Conservation (phyloP, 2,797 vertebrate species). For the Argyrosomus regius region DNA sequence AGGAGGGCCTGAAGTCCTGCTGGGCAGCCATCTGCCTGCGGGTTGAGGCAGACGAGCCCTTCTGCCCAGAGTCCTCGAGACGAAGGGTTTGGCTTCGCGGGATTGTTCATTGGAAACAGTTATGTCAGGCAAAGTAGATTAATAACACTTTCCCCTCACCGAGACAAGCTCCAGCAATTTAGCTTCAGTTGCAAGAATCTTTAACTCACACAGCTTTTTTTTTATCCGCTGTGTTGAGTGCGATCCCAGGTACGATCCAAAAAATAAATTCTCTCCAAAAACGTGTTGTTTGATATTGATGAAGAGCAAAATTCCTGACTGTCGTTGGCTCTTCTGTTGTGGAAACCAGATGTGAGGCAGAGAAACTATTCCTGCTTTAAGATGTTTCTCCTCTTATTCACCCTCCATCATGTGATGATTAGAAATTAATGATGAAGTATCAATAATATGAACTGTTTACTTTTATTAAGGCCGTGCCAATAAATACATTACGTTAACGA, state of each 20-base stretch:
- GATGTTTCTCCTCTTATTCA: neutral
- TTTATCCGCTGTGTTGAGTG: neutral
- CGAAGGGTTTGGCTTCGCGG: conserved; percentile 15
- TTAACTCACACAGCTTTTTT: neutral
- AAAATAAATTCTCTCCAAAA: neutral
- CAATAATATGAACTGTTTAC: neutral
- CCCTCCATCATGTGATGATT: conserved; percentile 10
- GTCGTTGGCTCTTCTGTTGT: neutral
- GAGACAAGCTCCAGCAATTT: neutral
- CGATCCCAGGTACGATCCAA: neutral
- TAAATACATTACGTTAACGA: conserved; percentile 3
- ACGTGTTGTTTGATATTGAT: neutral
- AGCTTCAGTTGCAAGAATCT: conserved; percentile 2
- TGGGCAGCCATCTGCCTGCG: conserved; percentile 77
- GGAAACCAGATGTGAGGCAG: neutral
- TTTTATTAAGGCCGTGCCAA: neutral
- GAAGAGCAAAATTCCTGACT: neutral
- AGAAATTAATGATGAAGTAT: conserved; percentile 16
- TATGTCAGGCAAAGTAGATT: conserved; percentile 5
- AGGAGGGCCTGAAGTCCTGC: conserved; percentile 70
- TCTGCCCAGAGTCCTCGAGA: conserved; percentile 31
- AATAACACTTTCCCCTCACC: conserved; percentile 9
- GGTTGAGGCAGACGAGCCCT: conserved; percentile 46
- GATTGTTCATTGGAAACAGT: conserved; percentile 30
- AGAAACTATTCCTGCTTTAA: neutral